Evolutionary conservation across 2,888 invertebrate genomes (phyloP), one percentile per base, ranked within the genome.

Genomic region (Perdita meconis): DNA sequence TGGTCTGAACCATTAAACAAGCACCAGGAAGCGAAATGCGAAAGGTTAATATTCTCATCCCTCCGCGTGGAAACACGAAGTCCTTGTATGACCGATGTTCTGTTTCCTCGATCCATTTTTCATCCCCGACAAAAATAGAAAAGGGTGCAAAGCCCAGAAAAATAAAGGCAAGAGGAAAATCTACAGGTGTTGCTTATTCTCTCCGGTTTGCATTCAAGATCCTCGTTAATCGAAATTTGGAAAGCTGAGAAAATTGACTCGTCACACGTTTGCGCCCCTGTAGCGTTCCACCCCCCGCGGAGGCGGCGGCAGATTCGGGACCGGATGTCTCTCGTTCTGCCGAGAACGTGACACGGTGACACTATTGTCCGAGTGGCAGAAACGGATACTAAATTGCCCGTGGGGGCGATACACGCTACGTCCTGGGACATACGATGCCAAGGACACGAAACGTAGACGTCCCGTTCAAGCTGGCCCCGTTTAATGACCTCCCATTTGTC

Each of bases 271-370:
- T 13, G 42, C 36, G 22, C 13, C n/a, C 24, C 12, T 12, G 10
- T 34, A 47, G 8, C 2, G 5, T 38, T 12, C 16, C 51, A 53
- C 13, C 50, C 78, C 82, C 82, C 50, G 68, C 38, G 30, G 77
- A 40, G 74, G 24, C 26, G 13, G 22, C 47, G 55, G 40, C 57
- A 69, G 65, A 60, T 71, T 84, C n/a, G 65, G 22, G 57, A 51
- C 85, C 85, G 82, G 83, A 84, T 78, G 80, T 67, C 67, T 61
- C 59, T 22, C 59, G 57, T 70, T 66, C 59, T 44, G 6, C 1
- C 6, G 47, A 19, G 63, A 40, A 69, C 44, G 53, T 53, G 84
- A 71, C 76, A 84, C 60, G 47, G 53, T 63, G 74, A 67, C 72
- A 40, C 75, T 51, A 84, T 84, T 83, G 84, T 83, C 42, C 73